Evolutionary conservation across 2,113 vertebrate species (phyloP).

Genomic region (pig (Sus scrofa)): DNA sequence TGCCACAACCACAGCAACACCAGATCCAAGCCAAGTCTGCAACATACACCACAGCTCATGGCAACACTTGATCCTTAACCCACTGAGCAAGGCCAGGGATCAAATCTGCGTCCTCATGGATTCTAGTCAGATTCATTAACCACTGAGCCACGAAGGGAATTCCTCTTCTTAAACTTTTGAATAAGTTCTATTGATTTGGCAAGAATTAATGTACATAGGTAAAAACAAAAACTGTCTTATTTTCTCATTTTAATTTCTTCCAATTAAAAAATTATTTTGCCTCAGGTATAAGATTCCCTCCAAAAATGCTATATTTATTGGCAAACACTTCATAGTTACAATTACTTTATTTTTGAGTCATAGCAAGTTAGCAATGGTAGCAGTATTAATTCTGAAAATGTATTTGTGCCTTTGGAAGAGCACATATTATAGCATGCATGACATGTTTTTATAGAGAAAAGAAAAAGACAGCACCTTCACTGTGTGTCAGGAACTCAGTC

Average conservation of each 20-base stretch:
- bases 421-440: background rate
- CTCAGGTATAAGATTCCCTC: background rate
- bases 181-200: background rate
- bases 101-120: no score
- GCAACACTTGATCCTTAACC: no score
- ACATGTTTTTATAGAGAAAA: background rate
- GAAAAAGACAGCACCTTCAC: background rate
- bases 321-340: background rate
- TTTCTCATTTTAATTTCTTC: constrained; percentile 5
- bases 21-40: no score
- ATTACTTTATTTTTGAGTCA: background rate
- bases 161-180: background rate
- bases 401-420: background rate
- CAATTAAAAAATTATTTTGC: constrained; percentile 1
- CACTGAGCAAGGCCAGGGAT: no score
- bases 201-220: background rate
- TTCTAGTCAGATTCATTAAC: no score
- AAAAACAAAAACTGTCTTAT: background rate
- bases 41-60: no score
- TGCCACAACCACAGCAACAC: no score
- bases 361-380: background rate
- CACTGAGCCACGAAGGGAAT: no score
- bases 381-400: background rate
- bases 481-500: background rate
- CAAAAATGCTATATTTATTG: background rate